These are phyloP conservation scores for Erithacus rubecula DNA, from an alignment of 2,797 vertebrate species.

Conservation along the genomic window DNA sequence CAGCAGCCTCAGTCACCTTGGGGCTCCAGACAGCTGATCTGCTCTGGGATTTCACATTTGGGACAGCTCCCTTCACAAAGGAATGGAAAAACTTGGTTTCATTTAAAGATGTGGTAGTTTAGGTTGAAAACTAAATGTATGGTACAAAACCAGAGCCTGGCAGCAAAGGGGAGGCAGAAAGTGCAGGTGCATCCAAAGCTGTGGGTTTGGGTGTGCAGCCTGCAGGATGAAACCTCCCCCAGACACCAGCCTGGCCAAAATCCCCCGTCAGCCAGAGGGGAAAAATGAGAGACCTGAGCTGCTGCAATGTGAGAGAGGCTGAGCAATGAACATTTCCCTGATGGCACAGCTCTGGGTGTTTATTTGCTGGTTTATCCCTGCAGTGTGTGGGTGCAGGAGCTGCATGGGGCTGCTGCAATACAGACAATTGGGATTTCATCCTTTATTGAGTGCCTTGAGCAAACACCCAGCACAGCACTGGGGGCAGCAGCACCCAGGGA, in stretches of 20 bases:
- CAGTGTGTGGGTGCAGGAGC: not conserved
- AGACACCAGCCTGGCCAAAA: accelerated
- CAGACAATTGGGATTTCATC: not conserved
- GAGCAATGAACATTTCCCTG: not conserved
- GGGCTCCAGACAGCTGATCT: not conserved
- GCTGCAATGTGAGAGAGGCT: not conserved
- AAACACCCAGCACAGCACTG: not conserved
- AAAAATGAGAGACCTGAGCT: not conserved
- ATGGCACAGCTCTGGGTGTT: not conserved
- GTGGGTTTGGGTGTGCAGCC: accelerated
- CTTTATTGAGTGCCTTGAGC: not conserved
- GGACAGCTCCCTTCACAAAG: accelerated
- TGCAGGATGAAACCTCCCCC: not conserved
- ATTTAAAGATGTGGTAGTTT: accelerated
- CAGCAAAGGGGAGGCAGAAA: not conserved
- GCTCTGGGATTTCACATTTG: not conserved
- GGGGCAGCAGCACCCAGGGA: not conserved
- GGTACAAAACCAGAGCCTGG: not conserved
- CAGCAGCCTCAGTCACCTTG: not conserved
- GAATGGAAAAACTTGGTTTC: not conserved
- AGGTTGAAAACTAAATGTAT: accelerated
- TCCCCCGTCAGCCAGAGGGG: not conserved
- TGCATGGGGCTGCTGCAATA: not conserved
- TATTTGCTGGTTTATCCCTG: no score
- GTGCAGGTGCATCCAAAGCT: not conserved